Conservation (phyloP, 1,140 invertebrate genomes). For the Ostrea denselamellosa region DNA sequence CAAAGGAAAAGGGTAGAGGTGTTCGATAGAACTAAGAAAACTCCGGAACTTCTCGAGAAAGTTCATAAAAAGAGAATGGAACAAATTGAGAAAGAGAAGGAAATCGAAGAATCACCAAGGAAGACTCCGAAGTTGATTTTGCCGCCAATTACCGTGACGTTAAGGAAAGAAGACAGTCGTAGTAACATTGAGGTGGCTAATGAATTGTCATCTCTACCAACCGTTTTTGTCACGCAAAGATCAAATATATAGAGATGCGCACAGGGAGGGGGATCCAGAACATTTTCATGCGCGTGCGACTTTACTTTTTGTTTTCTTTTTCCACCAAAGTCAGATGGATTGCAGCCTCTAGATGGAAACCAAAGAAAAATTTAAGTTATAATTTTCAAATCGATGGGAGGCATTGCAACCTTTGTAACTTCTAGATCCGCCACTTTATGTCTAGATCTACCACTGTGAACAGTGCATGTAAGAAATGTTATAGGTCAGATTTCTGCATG, state of each 20-base stretch:
- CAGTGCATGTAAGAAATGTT: too few relatives aligned
- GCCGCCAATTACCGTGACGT: constrained; percentile 53
- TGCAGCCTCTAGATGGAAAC: too few relatives aligned
- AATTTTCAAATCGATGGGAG: too few relatives aligned
- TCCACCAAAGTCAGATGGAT: too few relatives aligned
- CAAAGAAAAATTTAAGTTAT: too few relatives aligned
- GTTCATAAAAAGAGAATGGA: constrained; percentile 42
- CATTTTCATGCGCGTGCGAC: too few relatives aligned
- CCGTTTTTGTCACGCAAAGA: constrained; percentile 44
- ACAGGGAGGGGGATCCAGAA: not conserved
- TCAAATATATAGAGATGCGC: not conserved
- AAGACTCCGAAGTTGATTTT: constrained; percentile 55
- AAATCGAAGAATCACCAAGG: constrained; percentile 34
- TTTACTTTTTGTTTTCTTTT: too few relatives aligned
- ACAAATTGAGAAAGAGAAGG: constrained; percentile 18
- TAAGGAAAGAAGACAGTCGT: constrained; percentile 38
- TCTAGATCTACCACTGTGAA: too few relatives aligned
- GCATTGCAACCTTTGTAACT: too few relatives aligned
- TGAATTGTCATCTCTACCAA: constrained; percentile 11
- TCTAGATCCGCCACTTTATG: too few relatives aligned
- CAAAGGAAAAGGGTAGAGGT: constrained; percentile 56
- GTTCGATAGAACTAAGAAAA: constrained; percentile 58
- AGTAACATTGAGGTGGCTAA: not conserved
- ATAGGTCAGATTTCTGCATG: too few relatives aligned
- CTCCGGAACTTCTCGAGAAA: constrained; percentile 54